Percentiles rank a stretch among this genome's conserved stretches.
These are phyloP conservation scores for Eulemur mongoz DNA, from an alignment of 2,797 vertebrate species.

Conservation along the genomic window DNA sequence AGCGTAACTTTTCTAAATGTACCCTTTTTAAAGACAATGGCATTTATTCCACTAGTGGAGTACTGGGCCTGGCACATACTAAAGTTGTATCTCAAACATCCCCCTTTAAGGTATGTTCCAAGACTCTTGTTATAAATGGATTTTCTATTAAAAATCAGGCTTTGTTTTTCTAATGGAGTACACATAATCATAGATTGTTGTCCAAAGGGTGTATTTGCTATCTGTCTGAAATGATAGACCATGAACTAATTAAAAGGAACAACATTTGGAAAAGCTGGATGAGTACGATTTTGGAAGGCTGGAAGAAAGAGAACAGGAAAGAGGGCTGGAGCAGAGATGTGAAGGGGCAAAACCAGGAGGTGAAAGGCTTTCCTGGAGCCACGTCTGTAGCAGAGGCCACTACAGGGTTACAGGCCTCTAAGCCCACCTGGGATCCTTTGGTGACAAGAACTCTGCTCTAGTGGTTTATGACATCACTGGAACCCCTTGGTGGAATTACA, in stretches of 20 bases:
- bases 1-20: neutral
- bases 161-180: neutral
- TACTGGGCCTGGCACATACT: neutral
- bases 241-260: neutral
- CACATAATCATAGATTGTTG: neutral
- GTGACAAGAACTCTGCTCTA: conserved; percentile 55
- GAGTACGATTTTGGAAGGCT: neutral
- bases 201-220: neutral
- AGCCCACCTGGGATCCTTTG: conserved; percentile 49
- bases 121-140: neutral
- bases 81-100: neutral
- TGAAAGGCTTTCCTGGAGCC: neutral
- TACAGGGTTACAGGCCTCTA: neutral
- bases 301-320: neutral
- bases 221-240: neutral
- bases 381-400: neutral
- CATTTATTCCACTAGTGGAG: neutral
- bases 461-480: conserved; percentile 73
- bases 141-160: conserved; percentile 17
- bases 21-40: neutral
- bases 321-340: neutral
- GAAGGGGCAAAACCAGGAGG: neutral
- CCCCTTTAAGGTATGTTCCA: neutral
- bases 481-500: conserved; percentile 76
- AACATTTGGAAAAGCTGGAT: neutral